phyloP scores from a whole-genome alignment of 2,113 vertebrate species.

The Gymnorhina tibicen region DNA sequence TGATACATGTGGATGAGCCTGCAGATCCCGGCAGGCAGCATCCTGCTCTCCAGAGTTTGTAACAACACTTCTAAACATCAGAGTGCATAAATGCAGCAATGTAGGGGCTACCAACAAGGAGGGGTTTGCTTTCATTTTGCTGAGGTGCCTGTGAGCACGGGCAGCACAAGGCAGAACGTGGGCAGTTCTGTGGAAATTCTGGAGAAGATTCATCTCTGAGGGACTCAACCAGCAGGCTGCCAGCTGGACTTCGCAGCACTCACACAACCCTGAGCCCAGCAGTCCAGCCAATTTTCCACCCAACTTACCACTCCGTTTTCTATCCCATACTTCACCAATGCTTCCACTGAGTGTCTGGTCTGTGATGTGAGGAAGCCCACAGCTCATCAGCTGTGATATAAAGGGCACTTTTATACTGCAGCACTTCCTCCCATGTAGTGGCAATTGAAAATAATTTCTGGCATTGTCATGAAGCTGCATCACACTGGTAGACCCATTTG shows the following conservation, averaged over 20 bases:
- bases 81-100: neutral
- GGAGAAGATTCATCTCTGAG: neutral
- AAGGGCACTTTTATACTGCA: neutral
- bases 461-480: neutral
- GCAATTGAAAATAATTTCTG: neutral
- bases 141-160: neutral
- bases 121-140: neutral
- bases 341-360: neutral
- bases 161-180: neutral
- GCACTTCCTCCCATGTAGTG: neutral
- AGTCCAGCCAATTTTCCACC: neutral
- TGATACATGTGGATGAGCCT: rapidly evolving
- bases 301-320: neutral
- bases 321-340: neutral
- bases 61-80: neutral
- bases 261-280: neutral
- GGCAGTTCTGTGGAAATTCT: neutral
- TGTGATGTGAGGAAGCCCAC: neutral
- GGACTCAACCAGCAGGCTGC: neutral
- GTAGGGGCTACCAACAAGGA: neutral
- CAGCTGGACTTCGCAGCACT: neutral
- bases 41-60: neutral
- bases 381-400: neutral
- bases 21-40: neutral
- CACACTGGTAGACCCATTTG: neutral